A percentile compares a stretch with the other conserved stretches of the same genome.
phyloP scores from a whole-genome alignment of 2,888 invertebrate species.

The Cerceris ruficornis region DNA sequence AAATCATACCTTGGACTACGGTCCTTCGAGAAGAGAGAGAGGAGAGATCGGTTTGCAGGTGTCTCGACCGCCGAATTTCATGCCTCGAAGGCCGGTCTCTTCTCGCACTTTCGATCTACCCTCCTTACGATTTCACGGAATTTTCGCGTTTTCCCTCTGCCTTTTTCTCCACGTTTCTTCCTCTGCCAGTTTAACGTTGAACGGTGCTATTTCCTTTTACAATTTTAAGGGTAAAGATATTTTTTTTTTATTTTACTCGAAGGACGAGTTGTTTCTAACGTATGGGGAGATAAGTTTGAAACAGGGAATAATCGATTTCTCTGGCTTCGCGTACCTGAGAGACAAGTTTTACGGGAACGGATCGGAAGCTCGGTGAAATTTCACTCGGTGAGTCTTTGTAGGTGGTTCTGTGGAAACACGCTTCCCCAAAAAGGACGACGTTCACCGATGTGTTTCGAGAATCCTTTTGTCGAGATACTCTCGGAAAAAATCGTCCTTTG shows the following conservation, averaged over 20 bases:
- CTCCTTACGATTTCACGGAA: slow-evolving; percentile 27
- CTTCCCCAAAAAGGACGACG: slow-evolving; percentile 12
- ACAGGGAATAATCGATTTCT: background rate
- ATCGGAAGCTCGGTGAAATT: slow-evolving; percentile 12
- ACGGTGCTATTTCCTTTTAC: background rate
- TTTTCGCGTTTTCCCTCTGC: background rate
- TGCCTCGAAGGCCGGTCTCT: slow-evolving; percentile 43
- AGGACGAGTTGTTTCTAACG: too few relatives aligned
- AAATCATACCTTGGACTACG: slow-evolving; percentile 63
- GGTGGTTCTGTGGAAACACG: slow-evolving; percentile 4
- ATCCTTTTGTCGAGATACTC: slow-evolving; percentile 31
- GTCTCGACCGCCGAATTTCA: slow-evolving; percentile 61
- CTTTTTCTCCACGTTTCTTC: background rate
- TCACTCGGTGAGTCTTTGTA: slow-evolving; percentile 20
- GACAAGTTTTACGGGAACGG: background rate
- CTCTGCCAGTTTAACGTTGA: background rate
- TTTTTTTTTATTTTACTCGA: too few relatives aligned
- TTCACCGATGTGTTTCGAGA: slow-evolving; percentile 12
- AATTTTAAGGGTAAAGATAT: too few relatives aligned
- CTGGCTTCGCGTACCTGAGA: slow-evolving; percentile 4
- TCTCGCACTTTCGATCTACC: slow-evolving; percentile 36
- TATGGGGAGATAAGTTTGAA: background rate
- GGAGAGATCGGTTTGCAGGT: slow-evolving; percentile 61
- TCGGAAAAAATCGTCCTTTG: slow-evolving; percentile 28
- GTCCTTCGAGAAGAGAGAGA: slow-evolving; percentile 34